Percentiles rank a stretch among this genome's conserved stretches.
Evolutionary conservation across 2,797 vertebrate species (phyloP).

Genomic region (Falco rusticolus): DNA sequence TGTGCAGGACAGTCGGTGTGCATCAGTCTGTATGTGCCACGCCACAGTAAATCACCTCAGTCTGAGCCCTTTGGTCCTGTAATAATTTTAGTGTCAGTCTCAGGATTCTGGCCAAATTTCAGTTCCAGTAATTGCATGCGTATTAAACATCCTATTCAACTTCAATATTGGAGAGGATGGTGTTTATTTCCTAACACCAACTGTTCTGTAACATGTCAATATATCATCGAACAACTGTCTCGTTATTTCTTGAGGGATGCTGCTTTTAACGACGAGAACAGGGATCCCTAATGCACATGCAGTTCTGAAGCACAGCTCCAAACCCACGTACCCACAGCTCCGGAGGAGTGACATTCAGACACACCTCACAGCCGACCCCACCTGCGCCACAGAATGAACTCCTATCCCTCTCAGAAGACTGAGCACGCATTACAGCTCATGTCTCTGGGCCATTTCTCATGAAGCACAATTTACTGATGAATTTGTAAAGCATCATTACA

Average conservation of each 20-base stretch:
- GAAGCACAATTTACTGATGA: not conserved
- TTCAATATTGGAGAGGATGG: not conserved
- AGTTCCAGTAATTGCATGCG: not conserved
- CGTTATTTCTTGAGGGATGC: not conserved
- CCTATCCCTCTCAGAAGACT: not conserved
- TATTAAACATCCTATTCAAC: not conserved
- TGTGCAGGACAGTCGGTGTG: not conserved
- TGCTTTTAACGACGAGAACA: not conserved
- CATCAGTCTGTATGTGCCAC: not conserved
- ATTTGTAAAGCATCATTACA: not conserved
- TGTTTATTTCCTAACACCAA: conserved; percentile 32
- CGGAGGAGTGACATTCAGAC: not conserved
- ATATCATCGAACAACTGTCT: not conserved
- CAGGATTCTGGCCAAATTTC: not conserved
- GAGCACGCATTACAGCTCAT: not conserved
- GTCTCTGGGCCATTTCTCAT: not conserved
- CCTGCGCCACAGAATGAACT: not conserved
- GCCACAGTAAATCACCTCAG: not conserved
- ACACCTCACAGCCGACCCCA: not conserved
- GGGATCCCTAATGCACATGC: not conserved
- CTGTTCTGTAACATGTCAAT: not conserved
- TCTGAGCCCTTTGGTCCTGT: not conserved
- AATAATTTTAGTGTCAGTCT: not conserved
- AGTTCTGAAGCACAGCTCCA: not conserved
- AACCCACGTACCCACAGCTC: not conserved